Evolutionary conservation across 2,888 invertebrate species (phyloP).

Genomic region (Euplagia quadripunctaria): DNA sequence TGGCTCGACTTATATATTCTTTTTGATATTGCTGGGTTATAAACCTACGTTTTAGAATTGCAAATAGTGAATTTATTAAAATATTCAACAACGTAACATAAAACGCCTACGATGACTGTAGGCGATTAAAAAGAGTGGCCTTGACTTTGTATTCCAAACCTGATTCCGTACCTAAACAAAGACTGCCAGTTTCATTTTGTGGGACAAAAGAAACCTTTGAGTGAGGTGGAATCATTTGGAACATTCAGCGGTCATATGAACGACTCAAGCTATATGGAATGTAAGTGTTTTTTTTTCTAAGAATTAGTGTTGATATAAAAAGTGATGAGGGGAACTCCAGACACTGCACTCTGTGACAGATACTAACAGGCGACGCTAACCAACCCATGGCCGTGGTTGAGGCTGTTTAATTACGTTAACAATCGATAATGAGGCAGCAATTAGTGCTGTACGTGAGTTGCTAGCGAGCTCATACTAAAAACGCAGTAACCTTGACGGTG

Average conservation of each 20-base stretch:
- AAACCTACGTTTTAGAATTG: not conserved
- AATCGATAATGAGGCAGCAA: slow-evolving; percentile 32
- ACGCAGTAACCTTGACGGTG: slow-evolving; percentile 36
- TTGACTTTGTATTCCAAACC: not conserved
- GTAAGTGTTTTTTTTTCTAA: not conserved
- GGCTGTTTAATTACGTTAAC: slow-evolving; percentile 21
- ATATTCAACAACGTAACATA: not conserved
- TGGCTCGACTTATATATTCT: not conserved
- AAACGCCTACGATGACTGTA: not conserved
- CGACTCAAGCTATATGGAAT: not conserved
- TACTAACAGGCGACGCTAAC: slow-evolving; percentile 16
- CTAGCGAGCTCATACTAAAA: slow-evolving; percentile 29
- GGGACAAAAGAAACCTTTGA: not conserved
- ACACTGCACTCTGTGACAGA: not conserved
- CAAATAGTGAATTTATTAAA: not conserved
- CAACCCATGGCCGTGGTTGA: slow-evolving; percentile 8
- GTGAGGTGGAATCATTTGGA: not conserved
- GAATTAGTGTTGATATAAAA: not conserved
- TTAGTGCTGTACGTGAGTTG: slow-evolving; percentile 26
- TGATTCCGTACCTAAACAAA: not conserved
- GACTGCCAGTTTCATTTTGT: not conserved
- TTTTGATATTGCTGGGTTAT: not conserved
- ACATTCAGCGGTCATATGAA: not conserved
- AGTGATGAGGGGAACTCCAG: not conserved
- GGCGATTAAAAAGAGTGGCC: not conserved